phyloP scores from a whole-genome alignment of 2,888 invertebrate genomes.

The Ennomos fuscantarius region DNA sequence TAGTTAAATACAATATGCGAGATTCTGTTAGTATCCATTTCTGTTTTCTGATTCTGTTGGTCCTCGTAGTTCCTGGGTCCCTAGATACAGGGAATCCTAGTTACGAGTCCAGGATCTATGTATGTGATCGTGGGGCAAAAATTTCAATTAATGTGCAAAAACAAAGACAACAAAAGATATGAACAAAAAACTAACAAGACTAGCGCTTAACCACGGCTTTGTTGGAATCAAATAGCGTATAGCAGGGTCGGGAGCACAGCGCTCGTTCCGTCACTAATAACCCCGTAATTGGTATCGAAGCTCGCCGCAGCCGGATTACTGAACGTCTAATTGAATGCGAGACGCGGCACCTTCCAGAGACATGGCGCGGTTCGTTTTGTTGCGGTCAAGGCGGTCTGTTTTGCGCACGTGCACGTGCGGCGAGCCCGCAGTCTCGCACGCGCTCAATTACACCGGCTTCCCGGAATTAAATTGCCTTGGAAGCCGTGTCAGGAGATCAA shows the following conservation, averaged over 20 bases:
- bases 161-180: too few relatives aligned
- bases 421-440: conserved; percentile 51
- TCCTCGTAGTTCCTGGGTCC: too few relatives aligned
- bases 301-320: conserved; percentile 83
- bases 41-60: too few relatives aligned
- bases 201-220: conserved; percentile 31
- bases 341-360: conserved; percentile 60
- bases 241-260: conserved; percentile 53
- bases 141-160: too few relatives aligned
- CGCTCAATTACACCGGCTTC: conserved; percentile 71
- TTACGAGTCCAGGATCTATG: too few relatives aligned
- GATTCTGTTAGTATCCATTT: too few relatives aligned
- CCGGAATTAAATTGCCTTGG: conserved; percentile 76
- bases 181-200: conserved; percentile 6
- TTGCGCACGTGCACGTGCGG: conserved; percentile 67
- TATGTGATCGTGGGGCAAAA: too few relatives aligned
- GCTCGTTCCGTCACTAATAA: conserved; percentile 80
- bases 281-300: conserved; percentile 84
- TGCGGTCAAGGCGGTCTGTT: conserved; percentile 78
- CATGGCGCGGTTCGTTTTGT: conserved; percentile 61
- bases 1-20: conserved; percentile 5
- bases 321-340: conserved; percentile 85
- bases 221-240: conserved; percentile 50
- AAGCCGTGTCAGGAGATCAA: conserved; percentile 70
- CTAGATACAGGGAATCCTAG: too few relatives aligned